phyloP scores from a whole-genome alignment of 2,113 vertebrate species.

The Nerophis lumbriciformis region DNA sequence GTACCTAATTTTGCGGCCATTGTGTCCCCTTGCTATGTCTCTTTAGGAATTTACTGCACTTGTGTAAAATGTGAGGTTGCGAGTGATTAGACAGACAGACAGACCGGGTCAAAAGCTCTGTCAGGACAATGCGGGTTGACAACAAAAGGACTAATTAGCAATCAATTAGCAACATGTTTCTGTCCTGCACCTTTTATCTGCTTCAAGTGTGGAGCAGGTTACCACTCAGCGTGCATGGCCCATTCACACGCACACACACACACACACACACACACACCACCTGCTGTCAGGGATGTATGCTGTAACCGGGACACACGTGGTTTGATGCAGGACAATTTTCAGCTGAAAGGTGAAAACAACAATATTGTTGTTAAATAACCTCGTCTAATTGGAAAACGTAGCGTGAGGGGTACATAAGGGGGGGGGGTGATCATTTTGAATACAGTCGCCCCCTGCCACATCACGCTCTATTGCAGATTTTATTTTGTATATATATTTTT shows the following conservation, averaged over 20 bases:
- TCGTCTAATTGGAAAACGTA: conserved; percentile 31
- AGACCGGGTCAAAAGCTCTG: conserved; percentile 50
- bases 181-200: conserved; percentile 78
- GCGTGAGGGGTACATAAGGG: too few relatives aligned
- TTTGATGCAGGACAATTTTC: conserved; percentile 32
- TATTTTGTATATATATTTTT: too few relatives aligned
- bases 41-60: conserved; percentile 33
- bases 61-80: conserved; percentile 29
- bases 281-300: conserved; percentile 42
- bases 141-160: conserved; percentile 84
- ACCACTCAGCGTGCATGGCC: conserved; percentile 60
- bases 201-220: conserved; percentile 63
- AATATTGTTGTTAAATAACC: conserved; percentile 41
- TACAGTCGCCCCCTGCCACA: too few relatives aligned
- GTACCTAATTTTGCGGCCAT: background rate
- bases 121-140: conserved; percentile 55
- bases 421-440: too few relatives aligned
- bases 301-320: conserved; percentile 40
- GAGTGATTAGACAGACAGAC: conserved; percentile 63
- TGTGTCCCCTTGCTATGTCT: conserved; percentile 32
- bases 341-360: background rate
- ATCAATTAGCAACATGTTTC: conserved; percentile 85
- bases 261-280: conserved; percentile 25
- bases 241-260: conserved; percentile 46
- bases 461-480: too few relatives aligned